Percentiles rank a stretch among this genome's conserved stretches.
Evolutionary conservation across 2,797 vertebrate genomes (phyloP).

Genomic region (Notamacropus eugenii): DNA sequence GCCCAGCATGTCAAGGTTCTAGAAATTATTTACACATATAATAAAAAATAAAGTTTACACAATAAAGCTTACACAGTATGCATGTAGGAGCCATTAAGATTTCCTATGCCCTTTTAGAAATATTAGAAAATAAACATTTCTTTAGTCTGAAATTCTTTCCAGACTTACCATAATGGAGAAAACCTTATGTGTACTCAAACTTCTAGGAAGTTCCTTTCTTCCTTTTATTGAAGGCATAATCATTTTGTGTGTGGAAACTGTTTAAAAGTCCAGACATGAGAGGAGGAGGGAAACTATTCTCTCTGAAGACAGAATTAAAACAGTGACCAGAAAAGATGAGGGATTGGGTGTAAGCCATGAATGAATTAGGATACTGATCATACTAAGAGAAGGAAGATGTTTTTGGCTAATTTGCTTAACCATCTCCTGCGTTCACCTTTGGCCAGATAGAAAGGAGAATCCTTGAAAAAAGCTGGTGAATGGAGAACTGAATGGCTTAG

Average conservation of each 20-base stretch:
- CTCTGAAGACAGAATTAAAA: not conserved
- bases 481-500: not conserved
- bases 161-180: not conserved
- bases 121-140: not conserved
- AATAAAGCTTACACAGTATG: not conserved
- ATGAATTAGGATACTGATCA: not conserved
- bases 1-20: not conserved
- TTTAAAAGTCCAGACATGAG: not conserved
- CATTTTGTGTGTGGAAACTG: not conserved
- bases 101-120: not conserved
- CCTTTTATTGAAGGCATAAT: not conserved
- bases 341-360: not conserved
- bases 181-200: not conserved
- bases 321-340: not conserved
- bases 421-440: not conserved
- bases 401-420: not conserved
- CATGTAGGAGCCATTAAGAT: not conserved
- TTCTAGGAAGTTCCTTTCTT: not conserved
- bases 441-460: not conserved
- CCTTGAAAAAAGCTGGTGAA: not conserved
- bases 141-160: not conserved
- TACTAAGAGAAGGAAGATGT: not conserved
- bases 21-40: not conserved
- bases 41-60: not conserved
- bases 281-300: not conserved